Percentiles rank a stretch among this genome's conserved stretches.
Evolutionary conservation across 2,113 vertebrate species (phyloP).

Genomic region (Oryzias javanicus): DNA sequence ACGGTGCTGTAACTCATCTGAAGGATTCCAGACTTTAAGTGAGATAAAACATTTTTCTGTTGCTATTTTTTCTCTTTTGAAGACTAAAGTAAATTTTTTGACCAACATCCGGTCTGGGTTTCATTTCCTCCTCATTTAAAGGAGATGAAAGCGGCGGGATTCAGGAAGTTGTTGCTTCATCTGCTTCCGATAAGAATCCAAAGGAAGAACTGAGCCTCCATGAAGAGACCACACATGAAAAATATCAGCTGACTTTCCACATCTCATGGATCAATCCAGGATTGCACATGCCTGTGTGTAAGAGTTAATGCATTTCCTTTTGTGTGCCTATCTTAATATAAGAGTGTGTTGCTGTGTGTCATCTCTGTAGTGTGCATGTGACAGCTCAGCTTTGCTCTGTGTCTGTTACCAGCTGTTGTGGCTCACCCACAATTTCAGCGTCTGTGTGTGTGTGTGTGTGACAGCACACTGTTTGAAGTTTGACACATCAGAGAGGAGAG

Average conservation of each 20-base stretch:
- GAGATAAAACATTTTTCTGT: slow-evolving; percentile 4
- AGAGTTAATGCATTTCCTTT: slow-evolving; percentile 3
- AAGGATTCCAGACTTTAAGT: background rate
- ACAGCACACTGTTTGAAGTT: slow-evolving; percentile 52
- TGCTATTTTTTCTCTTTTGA: background rate
- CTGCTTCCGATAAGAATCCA: slow-evolving; percentile 45
- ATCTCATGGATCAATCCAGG: slow-evolving; percentile 30
- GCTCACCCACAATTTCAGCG: slow-evolving; percentile 24
- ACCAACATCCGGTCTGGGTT: slow-evolving; percentile 8
- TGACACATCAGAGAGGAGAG: slow-evolving; percentile 39
- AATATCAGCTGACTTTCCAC: slow-evolving; percentile 21
- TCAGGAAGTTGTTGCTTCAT: slow-evolving; percentile 37
- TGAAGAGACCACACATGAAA: slow-evolving; percentile 43
- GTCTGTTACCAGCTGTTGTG: slow-evolving; percentile 60
- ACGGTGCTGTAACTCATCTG: background rate
- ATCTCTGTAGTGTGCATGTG: slow-evolving; percentile 38
- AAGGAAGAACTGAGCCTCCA: slow-evolving; percentile 24
- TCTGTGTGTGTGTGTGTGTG: slow-evolving; percentile 25
- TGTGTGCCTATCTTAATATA: background rate
- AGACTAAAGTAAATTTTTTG: background rate
- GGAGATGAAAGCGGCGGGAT: slow-evolving; percentile 30
- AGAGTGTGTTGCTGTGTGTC: slow-evolving; percentile 24
- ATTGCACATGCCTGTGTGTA: background rate
- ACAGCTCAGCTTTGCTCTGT: slow-evolving; percentile 57
- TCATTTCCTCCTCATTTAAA: slow-evolving; percentile 17